Evolutionary conservation across 1,140 invertebrate species (phyloP).

Genomic region (Drosophila parvula): DNA sequence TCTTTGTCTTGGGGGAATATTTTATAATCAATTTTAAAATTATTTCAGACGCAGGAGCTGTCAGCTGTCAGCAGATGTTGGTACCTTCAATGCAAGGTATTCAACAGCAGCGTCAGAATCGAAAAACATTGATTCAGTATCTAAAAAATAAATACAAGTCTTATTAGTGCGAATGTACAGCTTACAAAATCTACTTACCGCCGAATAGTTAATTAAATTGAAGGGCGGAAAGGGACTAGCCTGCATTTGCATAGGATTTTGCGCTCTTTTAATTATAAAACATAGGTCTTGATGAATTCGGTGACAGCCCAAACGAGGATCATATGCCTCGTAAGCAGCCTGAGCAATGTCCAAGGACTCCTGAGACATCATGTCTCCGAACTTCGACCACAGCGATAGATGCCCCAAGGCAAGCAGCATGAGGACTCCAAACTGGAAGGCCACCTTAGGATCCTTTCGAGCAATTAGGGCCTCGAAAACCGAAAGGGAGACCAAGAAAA

Average conservation of each 20-base stretch:
- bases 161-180: not conserved
- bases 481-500: conserved; percentile 41
- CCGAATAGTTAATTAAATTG: conserved; percentile 42
- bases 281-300: conserved; percentile 24
- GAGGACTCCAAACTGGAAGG: conserved; percentile 38
- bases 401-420: conserved; percentile 41
- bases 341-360: conserved; percentile 36
- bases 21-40: conserved; percentile 16
- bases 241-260: conserved; percentile 25
- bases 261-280: conserved; percentile 36
- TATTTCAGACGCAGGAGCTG: not conserved
- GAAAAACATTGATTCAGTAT: conserved; percentile 59
- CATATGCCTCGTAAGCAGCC: conserved; percentile 45
- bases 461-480: conserved; percentile 40
- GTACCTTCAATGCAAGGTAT: not conserved
- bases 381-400: conserved; percentile 35
- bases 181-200: conserved; percentile 24
- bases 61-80: not conserved
- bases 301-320: not conserved
- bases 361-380: conserved; percentile 42
- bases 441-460: conserved; percentile 31
- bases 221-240: conserved; percentile 49
- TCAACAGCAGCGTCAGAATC: conserved; percentile 41
- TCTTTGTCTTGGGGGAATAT: not conserved
- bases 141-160: conserved; percentile 4